These are phyloP conservation scores for Tortricodes alternella DNA, from an alignment of 2,888 invertebrate species.

Conservation along the genomic window DNA sequence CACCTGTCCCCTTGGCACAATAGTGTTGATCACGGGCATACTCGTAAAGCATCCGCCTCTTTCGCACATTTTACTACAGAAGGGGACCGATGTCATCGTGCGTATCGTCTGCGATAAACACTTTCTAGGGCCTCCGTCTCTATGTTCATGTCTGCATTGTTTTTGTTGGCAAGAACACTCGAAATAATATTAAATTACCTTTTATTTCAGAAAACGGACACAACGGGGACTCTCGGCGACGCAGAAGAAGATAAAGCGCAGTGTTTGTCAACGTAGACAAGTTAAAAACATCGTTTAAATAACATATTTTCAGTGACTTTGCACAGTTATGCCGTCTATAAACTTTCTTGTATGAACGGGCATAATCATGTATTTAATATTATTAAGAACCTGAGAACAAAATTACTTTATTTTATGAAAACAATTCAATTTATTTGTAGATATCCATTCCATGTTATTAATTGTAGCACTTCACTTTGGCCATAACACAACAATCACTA, in stretches of 20 bases:
- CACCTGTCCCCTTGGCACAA: too few species aligned
- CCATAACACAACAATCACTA: background rate
- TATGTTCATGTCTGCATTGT: constrained; percentile 23
- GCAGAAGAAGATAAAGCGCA: constrained; percentile 68
- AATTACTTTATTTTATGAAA: constrained; percentile 13
- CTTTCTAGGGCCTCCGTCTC: too few species aligned
- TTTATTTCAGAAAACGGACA: constrained; percentile 75
- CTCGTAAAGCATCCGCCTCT: too few species aligned
- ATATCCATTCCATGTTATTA: constrained; percentile 24
- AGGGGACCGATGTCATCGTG: too few species aligned
- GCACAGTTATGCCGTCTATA: constrained; percentile 5
- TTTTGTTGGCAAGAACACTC: constrained; percentile 23
- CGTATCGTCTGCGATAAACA: too few species aligned
- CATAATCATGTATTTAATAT: constrained; percentile 11
- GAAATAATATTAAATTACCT: constrained; percentile 38
- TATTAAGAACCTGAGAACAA: constrained; percentile 23
- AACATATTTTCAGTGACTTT: constrained; percentile 15
- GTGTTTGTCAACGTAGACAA: background rate
- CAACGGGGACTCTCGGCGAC: constrained; percentile 77
- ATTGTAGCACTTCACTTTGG: constrained; percentile 8
- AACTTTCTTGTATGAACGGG: background rate
- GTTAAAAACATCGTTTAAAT: background rate
- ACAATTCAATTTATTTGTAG: constrained; percentile 18
- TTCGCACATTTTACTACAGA: too few species aligned
- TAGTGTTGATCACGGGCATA: too few species aligned